Evolutionary conservation across 2,797 vertebrate species (phyloP).

Genomic region (Poecilia gillii): DNA sequence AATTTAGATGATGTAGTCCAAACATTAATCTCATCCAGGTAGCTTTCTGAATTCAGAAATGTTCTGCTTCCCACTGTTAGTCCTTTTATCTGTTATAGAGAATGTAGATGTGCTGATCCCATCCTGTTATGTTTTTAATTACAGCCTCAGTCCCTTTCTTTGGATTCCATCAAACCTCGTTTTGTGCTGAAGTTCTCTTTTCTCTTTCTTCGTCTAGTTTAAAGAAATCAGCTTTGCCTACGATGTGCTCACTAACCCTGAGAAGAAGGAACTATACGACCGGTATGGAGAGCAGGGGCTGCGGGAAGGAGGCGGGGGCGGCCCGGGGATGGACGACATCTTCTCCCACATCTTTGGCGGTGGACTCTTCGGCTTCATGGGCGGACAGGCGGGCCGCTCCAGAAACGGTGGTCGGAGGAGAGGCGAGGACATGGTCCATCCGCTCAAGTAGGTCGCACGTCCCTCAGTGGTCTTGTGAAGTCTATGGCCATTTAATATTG

Average conservation of each 20-base stretch:
- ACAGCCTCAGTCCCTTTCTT: neutral
- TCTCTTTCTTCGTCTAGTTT: conserved; percentile 81
- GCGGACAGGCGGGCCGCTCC: conserved; percentile 90
- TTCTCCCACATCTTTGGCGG: conserved; percentile 99
- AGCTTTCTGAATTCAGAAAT: neutral
- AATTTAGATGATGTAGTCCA: neutral
- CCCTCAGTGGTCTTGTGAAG: neutral
- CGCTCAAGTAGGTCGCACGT: conserved; percentile 87
- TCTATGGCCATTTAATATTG: no score
- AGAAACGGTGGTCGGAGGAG: conserved; percentile 95
- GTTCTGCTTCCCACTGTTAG: neutral
- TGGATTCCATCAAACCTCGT: neutral
- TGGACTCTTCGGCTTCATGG: conserved; percentile 97
- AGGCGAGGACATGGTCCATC: conserved; percentile 99
- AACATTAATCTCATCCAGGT: neutral
- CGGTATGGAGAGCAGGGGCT: conserved; percentile 97
- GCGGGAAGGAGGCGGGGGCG: conserved; percentile 94
- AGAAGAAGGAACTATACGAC: conserved; percentile 96
- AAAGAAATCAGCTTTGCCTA: conserved; percentile 99
- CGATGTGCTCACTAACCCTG: conserved; percentile 95
- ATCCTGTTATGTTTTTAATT: neutral
- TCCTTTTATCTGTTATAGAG: neutral
- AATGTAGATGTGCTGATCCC: neutral
- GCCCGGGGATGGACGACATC: conserved; percentile 97
- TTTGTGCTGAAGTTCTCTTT: neutral